phyloP scores from a whole-genome alignment of 2,797 vertebrate genomes.

The Lagocephalus sceleratus region DNA sequence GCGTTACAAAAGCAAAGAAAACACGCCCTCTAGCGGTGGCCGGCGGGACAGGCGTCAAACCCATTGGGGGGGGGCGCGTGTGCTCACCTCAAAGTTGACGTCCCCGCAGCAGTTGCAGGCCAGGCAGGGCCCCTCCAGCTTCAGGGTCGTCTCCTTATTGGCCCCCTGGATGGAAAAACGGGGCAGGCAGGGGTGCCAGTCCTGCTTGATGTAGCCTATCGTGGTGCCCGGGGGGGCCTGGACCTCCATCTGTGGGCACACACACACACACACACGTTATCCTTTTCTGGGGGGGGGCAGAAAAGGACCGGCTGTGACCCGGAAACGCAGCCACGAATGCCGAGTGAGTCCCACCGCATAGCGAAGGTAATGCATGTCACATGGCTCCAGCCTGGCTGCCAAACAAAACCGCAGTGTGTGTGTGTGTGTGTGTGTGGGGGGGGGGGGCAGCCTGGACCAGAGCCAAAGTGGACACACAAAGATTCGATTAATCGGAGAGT shows the following conservation, averaged over 20 bases:
- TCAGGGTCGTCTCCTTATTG: constrained; percentile 80
- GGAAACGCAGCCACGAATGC: constrained; percentile 13
- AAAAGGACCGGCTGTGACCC: constrained; percentile 12
- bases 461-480: constrained; percentile 18
- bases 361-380: constrained; percentile 54
- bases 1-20: too few species aligned
- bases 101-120: constrained; percentile 88
- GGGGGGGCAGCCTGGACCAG: not conserved
- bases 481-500: constrained; percentile 25
- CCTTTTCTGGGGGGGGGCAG: not conserved
- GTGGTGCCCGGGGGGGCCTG: constrained; percentile 87
- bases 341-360: constrained; percentile 19
- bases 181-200: constrained; percentile 86
- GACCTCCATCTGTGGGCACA: constrained; percentile 81
- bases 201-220: constrained; percentile 83
- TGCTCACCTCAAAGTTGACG: constrained; percentile 84
- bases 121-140: constrained; percentile 84
- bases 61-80: too few species aligned
- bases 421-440: constrained; percentile 14
- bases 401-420: constrained; percentile 17
- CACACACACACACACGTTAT: not conserved
- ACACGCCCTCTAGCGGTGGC: too few species aligned
- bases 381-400: constrained; percentile 30
- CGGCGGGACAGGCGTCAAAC: too few species aligned
- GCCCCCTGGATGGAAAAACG: constrained; percentile 83